Evolutionary conservation across 2,888 invertebrate species (phyloP).

Genomic region (Lamproptera curius): DNA sequence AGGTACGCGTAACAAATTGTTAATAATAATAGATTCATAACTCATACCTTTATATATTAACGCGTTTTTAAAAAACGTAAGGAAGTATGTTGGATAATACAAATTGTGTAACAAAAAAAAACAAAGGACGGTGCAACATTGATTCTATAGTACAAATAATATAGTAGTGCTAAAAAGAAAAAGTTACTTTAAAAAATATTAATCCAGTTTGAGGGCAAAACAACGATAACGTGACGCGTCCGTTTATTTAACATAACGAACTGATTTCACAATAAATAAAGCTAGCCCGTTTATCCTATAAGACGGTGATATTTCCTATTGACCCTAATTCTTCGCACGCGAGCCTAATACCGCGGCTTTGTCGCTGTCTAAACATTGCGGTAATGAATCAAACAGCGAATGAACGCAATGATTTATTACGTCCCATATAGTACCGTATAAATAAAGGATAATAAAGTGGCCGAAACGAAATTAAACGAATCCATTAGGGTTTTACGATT

Average conservation of each 20-base stretch:
- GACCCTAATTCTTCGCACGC: background rate
- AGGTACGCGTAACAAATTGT: background rate
- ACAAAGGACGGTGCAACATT: too few species aligned
- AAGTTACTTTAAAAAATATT: constrained; percentile 24
- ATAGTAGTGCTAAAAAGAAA: too few species aligned
- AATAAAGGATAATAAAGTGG: constrained; percentile 17
- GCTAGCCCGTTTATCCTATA: background rate
- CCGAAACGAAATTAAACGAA: constrained; percentile 19
- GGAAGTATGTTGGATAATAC: too few species aligned
- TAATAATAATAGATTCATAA: too few species aligned
- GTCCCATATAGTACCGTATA: constrained; percentile 8
- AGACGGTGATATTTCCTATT: background rate
- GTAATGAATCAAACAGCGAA: constrained; percentile 13
- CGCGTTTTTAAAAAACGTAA: background rate
- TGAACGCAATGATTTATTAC: constrained; percentile 13
- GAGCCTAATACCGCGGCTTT: background rate
- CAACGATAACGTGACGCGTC: background rate
- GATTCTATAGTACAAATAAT: too few species aligned
- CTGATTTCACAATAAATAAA: background rate
- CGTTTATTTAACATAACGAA: background rate
- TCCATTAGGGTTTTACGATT: constrained; percentile 20
- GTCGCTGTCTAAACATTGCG: constrained; percentile 4
- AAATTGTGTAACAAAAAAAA: too few species aligned
- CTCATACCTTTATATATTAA: too few species aligned
- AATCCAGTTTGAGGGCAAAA: background rate